phyloP scores from a whole-genome alignment of 2,888 invertebrate species.

The Drosophila austrosaltans region DNA sequence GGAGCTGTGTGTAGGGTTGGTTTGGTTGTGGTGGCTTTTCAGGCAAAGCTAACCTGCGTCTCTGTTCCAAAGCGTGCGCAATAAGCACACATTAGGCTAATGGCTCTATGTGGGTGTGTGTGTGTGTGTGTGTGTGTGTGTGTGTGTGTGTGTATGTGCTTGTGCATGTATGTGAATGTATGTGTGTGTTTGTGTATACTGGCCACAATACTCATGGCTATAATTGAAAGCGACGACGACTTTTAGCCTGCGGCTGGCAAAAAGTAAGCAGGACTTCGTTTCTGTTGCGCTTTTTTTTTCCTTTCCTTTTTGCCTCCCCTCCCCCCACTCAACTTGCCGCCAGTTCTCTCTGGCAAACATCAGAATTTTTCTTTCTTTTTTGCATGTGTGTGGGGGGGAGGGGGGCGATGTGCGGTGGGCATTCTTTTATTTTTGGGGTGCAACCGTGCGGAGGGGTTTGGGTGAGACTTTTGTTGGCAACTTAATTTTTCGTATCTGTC shows the following conservation, averaged over 20 bases:
- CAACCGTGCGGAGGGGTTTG: background rate
- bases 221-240: slow-evolving; percentile 74
- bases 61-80: slow-evolving; percentile 77
- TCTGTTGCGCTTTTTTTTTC: slow-evolving; percentile 53
- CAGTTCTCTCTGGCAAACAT: slow-evolving; percentile 36
- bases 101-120: slow-evolving; percentile 56
- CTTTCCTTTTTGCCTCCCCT: slow-evolving; percentile 24
- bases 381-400: slow-evolving; percentile 18
- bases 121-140: slow-evolving; percentile 32
- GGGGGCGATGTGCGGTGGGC: background rate
- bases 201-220: slow-evolving; percentile 77
- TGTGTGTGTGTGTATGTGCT: slow-evolving; percentile 33
- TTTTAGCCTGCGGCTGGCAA: slow-evolving; percentile 56
- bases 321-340: slow-evolving; percentile 13
- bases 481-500: slow-evolving; percentile 78
- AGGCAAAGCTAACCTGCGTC: slow-evolving; percentile 45
- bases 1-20: slow-evolving; percentile 39
- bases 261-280: slow-evolving; percentile 49
- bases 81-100: slow-evolving; percentile 79
- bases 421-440: no score
- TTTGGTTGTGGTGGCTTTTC: slow-evolving; percentile 11
- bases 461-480: slow-evolving; percentile 65
- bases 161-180: slow-evolving; percentile 35
- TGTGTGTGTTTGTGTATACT: slow-evolving; percentile 50
- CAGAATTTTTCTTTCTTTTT: slow-evolving; percentile 37